Evolutionary conservation across 2,888 invertebrate genomes (phyloP).

Genomic region (Campopleginae sp.): DNA sequence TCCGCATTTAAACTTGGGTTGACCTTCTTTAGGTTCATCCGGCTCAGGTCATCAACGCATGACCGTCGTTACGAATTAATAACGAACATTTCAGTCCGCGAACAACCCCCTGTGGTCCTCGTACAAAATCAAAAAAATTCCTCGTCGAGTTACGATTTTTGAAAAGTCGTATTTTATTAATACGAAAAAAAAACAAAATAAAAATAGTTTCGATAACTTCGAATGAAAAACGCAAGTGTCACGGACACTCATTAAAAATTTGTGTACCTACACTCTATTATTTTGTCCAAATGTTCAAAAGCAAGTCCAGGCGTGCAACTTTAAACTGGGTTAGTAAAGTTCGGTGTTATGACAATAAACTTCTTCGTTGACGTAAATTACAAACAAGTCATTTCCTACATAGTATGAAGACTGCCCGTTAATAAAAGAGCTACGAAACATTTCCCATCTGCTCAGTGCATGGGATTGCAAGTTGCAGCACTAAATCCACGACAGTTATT

Average conservation of each 20-base stretch:
- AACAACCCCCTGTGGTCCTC: background rate
- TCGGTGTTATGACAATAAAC: background rate
- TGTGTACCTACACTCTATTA: background rate
- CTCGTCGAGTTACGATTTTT: background rate
- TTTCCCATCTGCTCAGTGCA: background rate
- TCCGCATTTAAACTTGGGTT: background rate
- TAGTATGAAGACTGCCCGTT: background rate
- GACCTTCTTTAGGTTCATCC: background rate
- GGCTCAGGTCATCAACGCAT: background rate
- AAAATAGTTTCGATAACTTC: background rate
- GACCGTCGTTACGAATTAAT: background rate
- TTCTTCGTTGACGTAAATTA: background rate
- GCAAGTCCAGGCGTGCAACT: background rate
- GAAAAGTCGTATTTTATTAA: background rate
- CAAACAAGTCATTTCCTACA: background rate
- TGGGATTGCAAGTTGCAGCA: background rate
- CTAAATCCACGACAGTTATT: background rate
- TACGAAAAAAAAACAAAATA: background rate
- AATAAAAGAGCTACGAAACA: background rate
- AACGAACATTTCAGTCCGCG: background rate
- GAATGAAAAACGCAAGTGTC: background rate
- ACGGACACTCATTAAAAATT: background rate
- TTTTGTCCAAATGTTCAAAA: background rate
- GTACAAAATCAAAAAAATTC: background rate
- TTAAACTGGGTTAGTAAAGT: background rate